Evolutionary conservation across 2,113 vertebrate genomes (phyloP).

Genomic region (Trichechus manatus): DNA sequence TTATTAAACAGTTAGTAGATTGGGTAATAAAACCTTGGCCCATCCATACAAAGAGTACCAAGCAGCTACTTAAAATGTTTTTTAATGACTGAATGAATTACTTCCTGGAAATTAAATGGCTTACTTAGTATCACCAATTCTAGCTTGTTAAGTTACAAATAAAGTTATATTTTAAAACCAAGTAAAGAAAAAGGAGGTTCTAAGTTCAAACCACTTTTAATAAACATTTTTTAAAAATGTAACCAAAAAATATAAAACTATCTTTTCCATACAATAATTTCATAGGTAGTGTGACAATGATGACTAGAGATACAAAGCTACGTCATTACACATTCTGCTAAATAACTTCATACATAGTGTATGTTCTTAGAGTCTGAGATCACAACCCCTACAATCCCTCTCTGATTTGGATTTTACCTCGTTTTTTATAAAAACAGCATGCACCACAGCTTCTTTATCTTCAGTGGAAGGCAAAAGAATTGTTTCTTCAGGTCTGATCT

Average conservation of each 20-base stretch:
- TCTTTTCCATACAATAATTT: constrained; percentile 13
- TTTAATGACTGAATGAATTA: not conserved
- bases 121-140: not conserved
- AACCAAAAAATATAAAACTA: constrained; percentile 30
- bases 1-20: not conserved
- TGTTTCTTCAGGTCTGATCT: constrained; percentile 88
- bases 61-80: not conserved
- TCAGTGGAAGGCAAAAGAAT: constrained; percentile 88
- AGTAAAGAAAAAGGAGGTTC: constrained; percentile 3
- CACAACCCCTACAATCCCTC: not conserved
- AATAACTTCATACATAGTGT: not conserved
- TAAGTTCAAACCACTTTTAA: constrained; percentile 43
- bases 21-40: not conserved
- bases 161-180: constrained; percentile 51
- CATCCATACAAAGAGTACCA: not conserved
- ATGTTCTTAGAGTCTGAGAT: not conserved
- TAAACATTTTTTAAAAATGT: not conserved
- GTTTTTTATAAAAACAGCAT: constrained; percentile 91
- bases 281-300: not conserved
- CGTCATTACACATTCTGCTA: not conserved
- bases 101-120: not conserved
- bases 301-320: not conserved
- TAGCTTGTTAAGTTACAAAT: constrained; percentile 34
- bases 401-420: constrained; percentile 89
- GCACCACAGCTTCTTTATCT: constrained; percentile 93